Conservation (phyloP, 2,888 invertebrate genomes). For the Callosobruchus maculatus region DNA sequence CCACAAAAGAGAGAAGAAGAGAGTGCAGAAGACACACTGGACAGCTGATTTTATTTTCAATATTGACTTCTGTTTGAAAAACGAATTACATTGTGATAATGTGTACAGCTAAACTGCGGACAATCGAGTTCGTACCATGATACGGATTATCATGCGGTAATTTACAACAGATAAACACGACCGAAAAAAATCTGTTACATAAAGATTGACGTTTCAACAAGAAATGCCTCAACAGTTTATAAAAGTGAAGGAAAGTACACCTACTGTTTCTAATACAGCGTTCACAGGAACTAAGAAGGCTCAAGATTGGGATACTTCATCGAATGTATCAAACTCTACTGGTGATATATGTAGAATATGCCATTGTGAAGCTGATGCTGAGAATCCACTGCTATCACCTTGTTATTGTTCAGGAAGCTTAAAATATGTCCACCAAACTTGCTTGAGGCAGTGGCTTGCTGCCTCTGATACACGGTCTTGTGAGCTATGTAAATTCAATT, state of each 20-base stretch:
- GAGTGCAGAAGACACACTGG: not conserved
- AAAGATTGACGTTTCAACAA: not conserved
- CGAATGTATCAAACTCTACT: slow-evolving; percentile 67
- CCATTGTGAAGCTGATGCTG: slow-evolving; percentile 89
- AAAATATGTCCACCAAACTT: slow-evolving; percentile 92
- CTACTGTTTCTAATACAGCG: slow-evolving; percentile 51
- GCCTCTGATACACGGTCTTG: slow-evolving; percentile 92
- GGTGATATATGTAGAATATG: slow-evolving; percentile 87
- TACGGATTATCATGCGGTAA: not conserved
- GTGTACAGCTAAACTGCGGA: not conserved
- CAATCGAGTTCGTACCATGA: not conserved
- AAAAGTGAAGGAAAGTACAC: slow-evolving; percentile 51
- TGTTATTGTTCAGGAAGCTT: slow-evolving; percentile 91
- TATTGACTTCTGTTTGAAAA: not conserved
- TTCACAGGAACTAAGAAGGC: slow-evolving; percentile 40
- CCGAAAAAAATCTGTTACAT: not conserved
- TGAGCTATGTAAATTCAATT: slow-evolving; percentile 96
- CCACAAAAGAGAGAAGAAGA: not conserved
- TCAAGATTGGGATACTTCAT: slow-evolving; percentile 61
- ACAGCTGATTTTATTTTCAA: not conserved
- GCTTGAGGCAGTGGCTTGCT: slow-evolving; percentile 96
- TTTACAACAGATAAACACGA: not conserved
- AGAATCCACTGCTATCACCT: slow-evolving; percentile 83
- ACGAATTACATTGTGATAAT: not conserved
- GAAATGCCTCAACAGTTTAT: slow-evolving; percentile 37